Evolutionary conservation across 2,113 vertebrate genomes (phyloP).

Genomic region (Corydoras sp.): DNA sequence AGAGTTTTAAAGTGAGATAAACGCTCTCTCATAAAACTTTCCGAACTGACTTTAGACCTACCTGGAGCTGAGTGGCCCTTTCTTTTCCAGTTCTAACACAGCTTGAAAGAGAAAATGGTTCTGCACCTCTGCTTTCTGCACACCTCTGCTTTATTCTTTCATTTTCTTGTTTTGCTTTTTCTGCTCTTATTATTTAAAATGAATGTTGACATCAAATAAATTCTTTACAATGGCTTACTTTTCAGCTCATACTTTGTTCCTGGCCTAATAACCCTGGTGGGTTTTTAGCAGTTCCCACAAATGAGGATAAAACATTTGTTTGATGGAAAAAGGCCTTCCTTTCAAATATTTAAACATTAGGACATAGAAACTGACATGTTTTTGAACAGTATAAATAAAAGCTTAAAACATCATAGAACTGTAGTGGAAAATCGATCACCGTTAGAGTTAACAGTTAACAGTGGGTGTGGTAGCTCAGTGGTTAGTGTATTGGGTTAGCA

Average conservation of each 20-base stretch:
- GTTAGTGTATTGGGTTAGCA: too few relatives aligned
- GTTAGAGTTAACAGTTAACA: too few relatives aligned
- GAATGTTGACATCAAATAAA: conserved; percentile 17
- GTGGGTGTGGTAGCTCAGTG: too few relatives aligned
- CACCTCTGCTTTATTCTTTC: conserved; percentile 5
- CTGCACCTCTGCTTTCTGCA: not conserved
- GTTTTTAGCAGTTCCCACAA: conserved; percentile 7
- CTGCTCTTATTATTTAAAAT: not conserved
- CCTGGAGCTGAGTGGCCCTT: conserved; percentile 6
- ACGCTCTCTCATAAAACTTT: conserved; percentile 17
- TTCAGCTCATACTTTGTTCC: not conserved
- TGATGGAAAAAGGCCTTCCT: conserved; percentile 4
- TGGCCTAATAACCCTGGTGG: conserved; percentile 5
- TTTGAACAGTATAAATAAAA: too few relatives aligned
- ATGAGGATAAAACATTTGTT: conserved; percentile 11
- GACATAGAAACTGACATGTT: not conserved
- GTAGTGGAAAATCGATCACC: too few relatives aligned
- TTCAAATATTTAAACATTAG: not conserved
- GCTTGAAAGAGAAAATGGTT: conserved; percentile 25
- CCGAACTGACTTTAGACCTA: conserved; percentile 19
- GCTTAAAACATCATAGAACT: too few relatives aligned
- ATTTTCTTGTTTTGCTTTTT: not conserved
- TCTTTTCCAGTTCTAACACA: conserved; percentile 1
- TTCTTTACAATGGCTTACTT: conserved; percentile 14
- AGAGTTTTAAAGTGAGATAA: conserved; percentile 29